Evolutionary conservation across 2,888 invertebrate species (phyloP), one percentile per base, ranked within the genome.

Genomic region (Patella pellucida): DNA sequence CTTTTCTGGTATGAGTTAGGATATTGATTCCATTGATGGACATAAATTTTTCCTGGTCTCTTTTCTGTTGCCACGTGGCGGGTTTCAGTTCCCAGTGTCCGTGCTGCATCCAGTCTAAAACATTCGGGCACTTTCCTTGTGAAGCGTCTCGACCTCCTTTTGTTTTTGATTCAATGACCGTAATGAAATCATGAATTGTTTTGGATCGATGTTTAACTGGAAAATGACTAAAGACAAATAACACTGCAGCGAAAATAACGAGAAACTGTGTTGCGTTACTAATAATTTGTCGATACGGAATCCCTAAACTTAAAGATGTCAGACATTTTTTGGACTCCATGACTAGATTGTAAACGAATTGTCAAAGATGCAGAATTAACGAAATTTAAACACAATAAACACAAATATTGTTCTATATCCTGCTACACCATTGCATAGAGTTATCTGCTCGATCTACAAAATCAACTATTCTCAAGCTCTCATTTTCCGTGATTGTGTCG

Each of bases 31-130:
- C 62, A 19, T 62, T 62, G 15, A 62, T 62, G 19, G 62, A 62
- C 62, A 62, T 62, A 14, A 62, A 62, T 23, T 23, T 62, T 12
- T 62, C 62, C 23, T 62, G 62, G 62, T 62, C 62, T 62, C 62
- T 19, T 62, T 62, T 62, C 23, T 62, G 62, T 4, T 62, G 19
- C 62, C 62, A 62, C 3, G 62, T 62, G 23, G 62, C 62, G 11
- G 62, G 62, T 62, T 62, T 62, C 23, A 62, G 15, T 11, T 62
- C 23, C 62, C 62, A 62, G 19, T 23, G 12, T 15, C 62, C 62
- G 9, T 11, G 19, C 62, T 62, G 62, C 62, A 62, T 62, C 62
- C 62, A 62, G 19, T 62, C 62, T 4, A 62, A 19, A 11, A 62
- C 62, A 23, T 62, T 62, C 19, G 62, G 62, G 14, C 62, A 62